These are phyloP conservation scores for Margarornis squamiger DNA, from an alignment of 2,797 vertebrate genomes.

Conservation along the genomic window DNA sequence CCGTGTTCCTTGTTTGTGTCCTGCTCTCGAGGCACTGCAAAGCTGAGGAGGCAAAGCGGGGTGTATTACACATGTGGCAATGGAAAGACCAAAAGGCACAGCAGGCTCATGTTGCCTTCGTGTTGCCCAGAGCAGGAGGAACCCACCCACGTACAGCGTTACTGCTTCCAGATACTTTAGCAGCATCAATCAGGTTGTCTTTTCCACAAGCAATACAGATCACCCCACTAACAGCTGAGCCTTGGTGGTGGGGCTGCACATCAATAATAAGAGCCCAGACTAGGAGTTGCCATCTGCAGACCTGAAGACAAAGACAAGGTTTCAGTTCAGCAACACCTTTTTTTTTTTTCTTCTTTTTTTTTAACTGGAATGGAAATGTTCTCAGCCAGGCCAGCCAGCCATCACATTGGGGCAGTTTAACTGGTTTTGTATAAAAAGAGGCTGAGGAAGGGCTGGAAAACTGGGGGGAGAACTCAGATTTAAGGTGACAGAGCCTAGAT, in stretches of 20 bases:
- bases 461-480: not conserved
- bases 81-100: not conserved
- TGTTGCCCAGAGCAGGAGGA: not conserved
- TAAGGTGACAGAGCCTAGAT: not conserved
- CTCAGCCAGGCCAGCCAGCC: not conserved
- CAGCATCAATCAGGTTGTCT: not conserved
- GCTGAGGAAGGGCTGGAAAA: not conserved
- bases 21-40: not conserved
- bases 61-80: not conserved
- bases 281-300: not conserved
- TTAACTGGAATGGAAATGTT: not conserved
- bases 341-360: not conserved
- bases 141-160: not conserved
- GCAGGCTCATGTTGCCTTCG: not conserved
- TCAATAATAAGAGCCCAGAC: not conserved
- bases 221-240: not conserved
- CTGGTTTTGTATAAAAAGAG: not conserved
- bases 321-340: not conserved
- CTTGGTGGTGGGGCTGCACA: not conserved
- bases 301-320: not conserved
- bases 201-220: not conserved
- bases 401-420: not conserved
- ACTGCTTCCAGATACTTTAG: not conserved
- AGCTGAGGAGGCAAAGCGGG: not conserved
- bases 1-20: rapidly evolving